Evolutionary conservation across 2,888 invertebrate species (phyloP).

Genomic region (Seira sanloemensis): DNA sequence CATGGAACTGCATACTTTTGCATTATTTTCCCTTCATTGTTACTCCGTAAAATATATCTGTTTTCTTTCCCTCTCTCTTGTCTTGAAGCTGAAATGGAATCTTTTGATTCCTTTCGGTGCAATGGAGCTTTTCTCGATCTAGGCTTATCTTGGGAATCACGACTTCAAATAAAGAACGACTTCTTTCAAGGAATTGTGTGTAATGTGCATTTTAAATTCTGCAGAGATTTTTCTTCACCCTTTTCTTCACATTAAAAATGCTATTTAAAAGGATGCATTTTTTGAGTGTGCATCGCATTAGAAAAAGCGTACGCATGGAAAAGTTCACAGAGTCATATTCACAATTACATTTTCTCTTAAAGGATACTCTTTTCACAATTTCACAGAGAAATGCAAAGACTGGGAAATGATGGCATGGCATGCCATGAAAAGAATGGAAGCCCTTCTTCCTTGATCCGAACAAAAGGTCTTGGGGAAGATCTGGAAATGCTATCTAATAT

Average conservation of each 20-base stretch:
- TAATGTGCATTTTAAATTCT: not conserved
- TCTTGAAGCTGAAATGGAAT: not conserved
- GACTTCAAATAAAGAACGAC: not conserved
- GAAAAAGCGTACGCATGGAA: not conserved
- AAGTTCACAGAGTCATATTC: not conserved
- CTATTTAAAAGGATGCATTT: not conserved
- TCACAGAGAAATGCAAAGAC: not conserved
- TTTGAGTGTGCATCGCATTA: not conserved
- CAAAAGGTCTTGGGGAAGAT: not conserved
- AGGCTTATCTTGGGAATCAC: not conserved
- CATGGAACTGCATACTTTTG: not conserved
- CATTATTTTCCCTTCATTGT: not conserved
- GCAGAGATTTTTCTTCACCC: not conserved
- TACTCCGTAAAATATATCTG: not conserved
- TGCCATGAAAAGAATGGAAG: not conserved
- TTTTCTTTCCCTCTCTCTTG: not conserved
- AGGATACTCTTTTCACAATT: not conserved
- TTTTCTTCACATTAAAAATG: not conserved
- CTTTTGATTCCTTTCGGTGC: not conserved
- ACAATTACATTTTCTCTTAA: not conserved
- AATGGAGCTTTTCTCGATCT: not conserved
- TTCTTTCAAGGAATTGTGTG: not conserved
- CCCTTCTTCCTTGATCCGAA: not conserved
- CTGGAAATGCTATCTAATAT: not conserved
- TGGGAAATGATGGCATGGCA: not conserved